Conservation (phyloP, 2,797 vertebrate genomes). For the Odontamblyopus lacepedii region DNA sequence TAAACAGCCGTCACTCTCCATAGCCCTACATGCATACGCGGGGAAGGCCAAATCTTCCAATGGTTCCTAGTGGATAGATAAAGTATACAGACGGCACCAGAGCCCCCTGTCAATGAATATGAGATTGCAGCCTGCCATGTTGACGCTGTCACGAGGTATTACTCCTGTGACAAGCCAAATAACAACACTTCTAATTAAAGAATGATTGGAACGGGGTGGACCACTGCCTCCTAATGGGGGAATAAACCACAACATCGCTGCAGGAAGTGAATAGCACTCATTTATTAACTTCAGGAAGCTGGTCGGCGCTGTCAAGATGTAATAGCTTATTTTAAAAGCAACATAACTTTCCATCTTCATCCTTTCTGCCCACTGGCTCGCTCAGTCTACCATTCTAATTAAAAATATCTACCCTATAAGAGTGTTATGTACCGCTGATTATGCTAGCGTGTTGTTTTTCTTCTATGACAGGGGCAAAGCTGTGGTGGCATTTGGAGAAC, state of each 20-base stretch:
- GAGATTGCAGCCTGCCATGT: conserved; percentile 63
- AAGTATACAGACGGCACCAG: conserved; percentile 34
- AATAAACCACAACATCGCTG: conserved; percentile 64
- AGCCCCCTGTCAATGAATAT: conserved; percentile 60
- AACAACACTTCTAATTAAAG: conserved; percentile 77
- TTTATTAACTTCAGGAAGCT: conserved; percentile 69
- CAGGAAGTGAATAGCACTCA: conserved; percentile 64
- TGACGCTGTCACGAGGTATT: conserved; percentile 63
- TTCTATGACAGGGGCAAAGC: conserved; percentile 13
- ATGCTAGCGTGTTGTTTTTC: conserved; percentile 12
- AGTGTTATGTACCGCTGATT: conserved; percentile 12
- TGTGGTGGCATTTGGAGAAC: neutral
- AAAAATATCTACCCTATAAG: conserved; percentile 25
- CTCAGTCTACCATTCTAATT: conserved; percentile 36
- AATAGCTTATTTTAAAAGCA: conserved; percentile 67
- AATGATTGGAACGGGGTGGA: conserved; percentile 69
- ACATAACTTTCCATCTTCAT: conserved; percentile 38
- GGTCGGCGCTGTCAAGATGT: conserved; percentile 62
- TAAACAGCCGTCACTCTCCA: conserved; percentile 17
- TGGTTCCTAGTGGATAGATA: conserved; percentile 35
- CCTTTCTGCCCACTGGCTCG: conserved; percentile 35
- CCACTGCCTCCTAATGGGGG: conserved; percentile 64
- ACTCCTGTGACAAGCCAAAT: conserved; percentile 69
- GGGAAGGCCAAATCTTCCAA: conserved; percentile 19
- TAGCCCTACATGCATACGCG: conserved; percentile 19